phyloP scores from a whole-genome alignment of 2,888 invertebrate species.

The Polia nebulosa region DNA sequence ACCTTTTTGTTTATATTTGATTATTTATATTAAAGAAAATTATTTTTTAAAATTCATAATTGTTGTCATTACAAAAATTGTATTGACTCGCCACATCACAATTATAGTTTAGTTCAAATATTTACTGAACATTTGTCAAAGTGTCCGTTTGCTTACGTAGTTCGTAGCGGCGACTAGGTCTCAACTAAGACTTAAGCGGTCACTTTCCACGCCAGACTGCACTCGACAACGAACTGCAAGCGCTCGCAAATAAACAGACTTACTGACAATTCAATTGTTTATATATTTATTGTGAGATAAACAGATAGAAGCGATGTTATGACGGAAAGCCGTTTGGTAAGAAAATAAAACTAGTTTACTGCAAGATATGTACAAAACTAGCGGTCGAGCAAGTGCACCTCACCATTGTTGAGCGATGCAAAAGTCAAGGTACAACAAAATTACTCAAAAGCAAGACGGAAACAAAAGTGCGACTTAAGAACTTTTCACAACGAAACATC shows the following conservation, averaged over 20 bases:
- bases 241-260: slow-evolving; percentile 59
- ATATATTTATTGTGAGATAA: slow-evolving; percentile 11
- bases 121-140: slow-evolving; percentile 53
- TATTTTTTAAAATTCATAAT: neutral
- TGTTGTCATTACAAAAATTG: neutral
- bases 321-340: neutral
- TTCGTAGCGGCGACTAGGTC: slow-evolving; percentile 39
- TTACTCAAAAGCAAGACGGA: slow-evolving; percentile 7
- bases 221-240: slow-evolving; percentile 35
- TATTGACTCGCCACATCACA: neutral
- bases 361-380: neutral
- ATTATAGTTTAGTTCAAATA: slow-evolving; percentile 53
- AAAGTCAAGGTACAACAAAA: slow-evolving; percentile 11
- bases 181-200: slow-evolving; percentile 56
- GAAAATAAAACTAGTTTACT: too few relatives aligned
- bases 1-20: too few relatives aligned
- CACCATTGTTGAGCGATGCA: slow-evolving; percentile 1
- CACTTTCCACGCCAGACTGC: slow-evolving; percentile 50
- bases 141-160: slow-evolving; percentile 48
- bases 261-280: slow-evolving; percentile 48
- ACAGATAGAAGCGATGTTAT: neutral
- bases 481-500: slow-evolving; percentile 34
- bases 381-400: neutral
- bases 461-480: slow-evolving; percentile 11
- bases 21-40: neutral